Conservation (phyloP, 2,113 vertebrate genomes). For the Cryptomyrus ogoouensis region DNA sequence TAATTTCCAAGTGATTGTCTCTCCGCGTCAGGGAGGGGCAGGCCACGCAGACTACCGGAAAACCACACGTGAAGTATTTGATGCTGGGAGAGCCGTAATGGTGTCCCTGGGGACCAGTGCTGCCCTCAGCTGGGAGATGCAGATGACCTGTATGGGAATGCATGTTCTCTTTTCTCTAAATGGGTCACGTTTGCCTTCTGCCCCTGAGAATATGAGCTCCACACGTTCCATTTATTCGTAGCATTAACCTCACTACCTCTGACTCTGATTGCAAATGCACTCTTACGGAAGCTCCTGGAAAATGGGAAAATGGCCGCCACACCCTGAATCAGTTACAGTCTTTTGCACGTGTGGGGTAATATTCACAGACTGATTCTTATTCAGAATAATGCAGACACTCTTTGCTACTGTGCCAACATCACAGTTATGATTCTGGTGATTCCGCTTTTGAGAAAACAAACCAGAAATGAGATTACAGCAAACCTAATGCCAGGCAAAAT, state of each 20-base stretch:
- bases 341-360: background rate
- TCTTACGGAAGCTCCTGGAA: background rate
- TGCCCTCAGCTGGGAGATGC: background rate
- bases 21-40: background rate
- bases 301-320: background rate
- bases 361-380: background rate
- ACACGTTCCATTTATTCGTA: background rate
- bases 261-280: background rate
- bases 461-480: background rate
- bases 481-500: background rate
- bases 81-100: background rate
- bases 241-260: background rate
- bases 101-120: background rate
- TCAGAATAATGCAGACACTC: background rate
- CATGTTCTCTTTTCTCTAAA: background rate
- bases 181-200: background rate
- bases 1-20: background rate
- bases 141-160: background rate
- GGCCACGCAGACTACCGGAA: background rate
- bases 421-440: background rate
- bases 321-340: background rate
- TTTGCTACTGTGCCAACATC: background rate
- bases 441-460: background rate
- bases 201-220: background rate
- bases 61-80: background rate